Evolutionary conservation across 2,113 vertebrate species (phyloP).

Genomic region (Jaculus jaculus): DNA sequence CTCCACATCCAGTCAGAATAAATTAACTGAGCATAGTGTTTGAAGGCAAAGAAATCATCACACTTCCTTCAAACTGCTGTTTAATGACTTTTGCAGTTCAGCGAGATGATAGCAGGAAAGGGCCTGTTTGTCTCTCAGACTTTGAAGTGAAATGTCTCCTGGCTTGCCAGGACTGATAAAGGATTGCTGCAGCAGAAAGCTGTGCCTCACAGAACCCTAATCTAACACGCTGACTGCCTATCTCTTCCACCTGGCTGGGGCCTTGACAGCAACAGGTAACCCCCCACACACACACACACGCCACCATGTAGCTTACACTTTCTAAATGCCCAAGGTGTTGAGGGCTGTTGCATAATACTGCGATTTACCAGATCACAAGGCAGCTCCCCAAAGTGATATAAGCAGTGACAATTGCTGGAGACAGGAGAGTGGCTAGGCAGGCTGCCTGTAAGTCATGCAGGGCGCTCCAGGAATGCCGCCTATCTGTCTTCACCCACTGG

Average conservation of each 20-base stretch:
- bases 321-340: background rate
- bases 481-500: background rate
- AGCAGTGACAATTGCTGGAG: background rate
- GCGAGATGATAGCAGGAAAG: background rate
- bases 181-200: background rate
- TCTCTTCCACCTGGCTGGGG: background rate
- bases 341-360: background rate
- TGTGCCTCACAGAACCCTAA: background rate
- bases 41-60: constrained; percentile 66
- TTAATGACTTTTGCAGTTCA: constrained; percentile 60
- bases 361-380: background rate
- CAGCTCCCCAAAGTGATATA: background rate
- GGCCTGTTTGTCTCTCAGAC: constrained; percentile 33
- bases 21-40: constrained; percentile 78
- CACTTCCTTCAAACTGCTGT: constrained; percentile 58
- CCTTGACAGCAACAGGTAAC: background rate
- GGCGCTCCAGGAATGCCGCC: background rate
- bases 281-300: too few relatives aligned
- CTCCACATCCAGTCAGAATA: constrained; percentile 78
- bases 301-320: background rate
- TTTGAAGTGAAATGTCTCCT: background rate
- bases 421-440: background rate
- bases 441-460: background rate
- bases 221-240: background rate
- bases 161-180: background rate